Conservation (phyloP, 2,797 vertebrate genomes). For the Crypturellus tataupa region DNA sequence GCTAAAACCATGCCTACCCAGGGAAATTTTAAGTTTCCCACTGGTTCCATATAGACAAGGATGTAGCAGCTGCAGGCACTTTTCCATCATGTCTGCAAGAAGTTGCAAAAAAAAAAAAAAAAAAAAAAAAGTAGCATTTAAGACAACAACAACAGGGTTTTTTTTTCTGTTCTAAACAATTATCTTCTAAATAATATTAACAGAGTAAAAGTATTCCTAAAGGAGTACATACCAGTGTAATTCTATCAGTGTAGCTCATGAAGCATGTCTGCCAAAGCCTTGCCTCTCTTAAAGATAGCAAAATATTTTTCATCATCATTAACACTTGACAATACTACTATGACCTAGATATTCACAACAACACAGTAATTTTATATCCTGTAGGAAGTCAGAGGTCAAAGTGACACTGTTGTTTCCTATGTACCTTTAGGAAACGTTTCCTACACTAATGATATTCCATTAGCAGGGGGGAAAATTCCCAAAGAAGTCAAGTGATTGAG, state of each 20-base stretch:
- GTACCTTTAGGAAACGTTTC: not conserved
- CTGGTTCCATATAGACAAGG: not conserved
- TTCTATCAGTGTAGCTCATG: accelerated
- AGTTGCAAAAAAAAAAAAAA: constrained; percentile 11
- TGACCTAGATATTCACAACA: not conserved
- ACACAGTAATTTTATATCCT: not conserved
- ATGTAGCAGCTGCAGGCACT: not conserved
- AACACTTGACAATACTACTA: not conserved
- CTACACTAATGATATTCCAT: not conserved
- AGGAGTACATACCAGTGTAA: not conserved
- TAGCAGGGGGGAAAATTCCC: not conserved
- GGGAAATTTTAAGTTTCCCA: constrained; percentile 35
- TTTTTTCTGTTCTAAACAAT: not conserved
- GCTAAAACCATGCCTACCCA: constrained; percentile 39
- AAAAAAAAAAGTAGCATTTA: not conserved
- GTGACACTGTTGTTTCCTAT: not conserved
- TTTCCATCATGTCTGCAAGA: not conserved
- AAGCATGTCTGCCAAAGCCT: not conserved
- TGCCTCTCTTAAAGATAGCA: not conserved
- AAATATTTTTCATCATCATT: not conserved
- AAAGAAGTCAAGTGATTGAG: not conserved
- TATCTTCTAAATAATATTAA: not conserved
- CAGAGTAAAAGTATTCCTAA: not conserved
- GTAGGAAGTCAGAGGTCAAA: not conserved
- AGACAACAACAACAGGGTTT: not conserved